phyloP scores from a whole-genome alignment of 2,797 vertebrate genomes.

The Buceros bicornis region DNA sequence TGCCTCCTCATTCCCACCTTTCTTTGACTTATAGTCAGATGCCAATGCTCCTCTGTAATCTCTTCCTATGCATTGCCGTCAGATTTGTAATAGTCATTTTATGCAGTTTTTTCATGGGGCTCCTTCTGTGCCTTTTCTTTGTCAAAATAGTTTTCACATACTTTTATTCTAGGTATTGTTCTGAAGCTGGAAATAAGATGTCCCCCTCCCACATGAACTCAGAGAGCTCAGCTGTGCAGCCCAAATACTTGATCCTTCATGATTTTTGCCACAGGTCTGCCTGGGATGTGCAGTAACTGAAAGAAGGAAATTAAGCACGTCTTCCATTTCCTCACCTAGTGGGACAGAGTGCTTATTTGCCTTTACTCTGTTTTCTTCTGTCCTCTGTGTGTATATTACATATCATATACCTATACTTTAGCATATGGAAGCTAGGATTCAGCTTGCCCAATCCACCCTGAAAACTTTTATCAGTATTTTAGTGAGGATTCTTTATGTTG shows the following conservation, averaged over 20 bases:
- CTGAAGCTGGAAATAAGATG: not conserved
- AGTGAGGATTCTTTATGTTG: not conserved
- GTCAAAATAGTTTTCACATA: not conserved
- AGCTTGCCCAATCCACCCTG: not conserved
- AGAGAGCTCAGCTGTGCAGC: not conserved
- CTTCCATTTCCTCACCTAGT: not conserved
- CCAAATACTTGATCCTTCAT: not conserved
- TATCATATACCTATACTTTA: not conserved
- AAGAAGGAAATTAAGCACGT: not conserved
- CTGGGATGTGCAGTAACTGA: not conserved
- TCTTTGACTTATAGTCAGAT: not conserved
- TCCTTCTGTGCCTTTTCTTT: not conserved
- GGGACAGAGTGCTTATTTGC: not conserved
- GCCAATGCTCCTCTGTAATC: accelerated
- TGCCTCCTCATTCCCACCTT: not conserved
- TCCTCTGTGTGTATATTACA: not conserved
- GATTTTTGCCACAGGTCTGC: not conserved
- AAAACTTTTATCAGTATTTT: not conserved
- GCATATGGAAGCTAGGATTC: not conserved
- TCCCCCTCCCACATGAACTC: not conserved
- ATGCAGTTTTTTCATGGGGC: not conserved
- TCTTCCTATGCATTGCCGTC: not conserved
- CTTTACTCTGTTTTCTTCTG: not conserved
- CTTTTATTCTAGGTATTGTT: not conserved
- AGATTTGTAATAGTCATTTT: not conserved